Conservation (phyloP, 23 tunicate genomes). For the Trididemnum nubilum region DNA sequence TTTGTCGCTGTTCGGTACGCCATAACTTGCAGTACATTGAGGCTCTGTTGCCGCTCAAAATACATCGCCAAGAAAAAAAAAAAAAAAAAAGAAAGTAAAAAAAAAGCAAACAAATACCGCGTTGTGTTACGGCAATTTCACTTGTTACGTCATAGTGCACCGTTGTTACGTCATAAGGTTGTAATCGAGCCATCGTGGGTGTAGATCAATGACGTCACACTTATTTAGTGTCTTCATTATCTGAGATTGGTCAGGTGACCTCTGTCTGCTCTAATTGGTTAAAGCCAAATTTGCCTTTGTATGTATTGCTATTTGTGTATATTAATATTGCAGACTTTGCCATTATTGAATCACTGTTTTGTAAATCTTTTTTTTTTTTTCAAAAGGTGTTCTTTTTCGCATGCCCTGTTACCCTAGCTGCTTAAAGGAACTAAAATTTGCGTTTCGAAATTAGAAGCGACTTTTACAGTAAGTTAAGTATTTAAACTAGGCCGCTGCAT, state of each 20-base stretch:
- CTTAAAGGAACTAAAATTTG: slow-evolving; percentile 21
- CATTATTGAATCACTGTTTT: slow-evolving; percentile 35
- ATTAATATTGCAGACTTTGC: slow-evolving; percentile 35
- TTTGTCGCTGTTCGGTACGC: slow-evolving; percentile 18
- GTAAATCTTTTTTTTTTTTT: not conserved
- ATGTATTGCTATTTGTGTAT: slow-evolving; percentile 20
- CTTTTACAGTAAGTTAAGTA: not conserved
- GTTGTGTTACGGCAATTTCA: no score
- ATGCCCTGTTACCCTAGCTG: slow-evolving; percentile 1
- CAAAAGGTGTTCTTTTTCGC: slow-evolving; percentile 24
- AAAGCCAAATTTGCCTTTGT: slow-evolving; percentile 56
- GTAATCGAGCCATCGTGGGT: slow-evolving; percentile 24
- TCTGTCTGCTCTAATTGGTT: slow-evolving; percentile 22
- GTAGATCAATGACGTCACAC: slow-evolving; percentile 28
- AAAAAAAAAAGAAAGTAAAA: no score
- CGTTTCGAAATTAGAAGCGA: not conserved
- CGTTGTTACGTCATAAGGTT: no score
- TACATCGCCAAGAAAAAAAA: not conserved
- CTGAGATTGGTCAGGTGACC: not conserved
- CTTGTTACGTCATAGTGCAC: no score
- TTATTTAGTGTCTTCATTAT: slow-evolving; percentile 22
- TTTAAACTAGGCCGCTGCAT: not conserved
- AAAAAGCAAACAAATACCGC: no score
- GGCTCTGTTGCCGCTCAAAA: not conserved
- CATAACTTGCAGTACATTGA: slow-evolving; percentile 19